A percentile compares a stretch with the other conserved stretches of the same genome.
These are phyloP conservation scores for Gambusia yucatana DNA, from an alignment of 2,797 vertebrate species.

Conservation along the genomic window DNA sequence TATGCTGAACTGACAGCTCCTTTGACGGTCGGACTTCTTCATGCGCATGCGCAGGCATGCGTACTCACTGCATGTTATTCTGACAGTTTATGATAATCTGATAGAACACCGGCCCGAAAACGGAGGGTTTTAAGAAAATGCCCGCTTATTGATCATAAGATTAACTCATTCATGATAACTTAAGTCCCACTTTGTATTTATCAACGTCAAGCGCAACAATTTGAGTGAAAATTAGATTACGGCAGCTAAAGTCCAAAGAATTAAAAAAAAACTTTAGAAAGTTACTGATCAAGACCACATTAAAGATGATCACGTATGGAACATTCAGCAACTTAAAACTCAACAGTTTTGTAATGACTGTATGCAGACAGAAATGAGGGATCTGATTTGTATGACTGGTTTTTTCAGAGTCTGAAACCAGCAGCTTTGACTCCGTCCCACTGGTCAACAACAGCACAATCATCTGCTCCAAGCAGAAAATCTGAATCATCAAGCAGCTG, in stretches of 20 bases:
- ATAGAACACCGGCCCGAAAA: no score
- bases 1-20: no score
- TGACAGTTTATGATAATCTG: no score
- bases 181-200: neutral
- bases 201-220: neutral
- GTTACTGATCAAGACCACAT: neutral
- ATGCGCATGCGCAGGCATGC: no score
- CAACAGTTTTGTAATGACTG: neutral
- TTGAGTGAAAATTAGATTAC: neutral
- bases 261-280: neutral
- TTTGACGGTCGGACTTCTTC: no score
- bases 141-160: no score
- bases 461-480: slow-evolving; percentile 45
- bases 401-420: neutral
- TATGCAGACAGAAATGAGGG: neutral
- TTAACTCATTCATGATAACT: no score
- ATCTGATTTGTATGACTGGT: neutral
- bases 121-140: no score
- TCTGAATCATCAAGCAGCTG: slow-evolving; percentile 35
- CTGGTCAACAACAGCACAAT: slow-evolving; percentile 39
- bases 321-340: neutral
- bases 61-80: no score
- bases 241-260: neutral
- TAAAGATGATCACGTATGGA: neutral
- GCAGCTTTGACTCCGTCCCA: neutral